Evolutionary conservation across 2,113 vertebrate genomes (phyloP).

Genomic region (Centropus unirufus): DNA sequence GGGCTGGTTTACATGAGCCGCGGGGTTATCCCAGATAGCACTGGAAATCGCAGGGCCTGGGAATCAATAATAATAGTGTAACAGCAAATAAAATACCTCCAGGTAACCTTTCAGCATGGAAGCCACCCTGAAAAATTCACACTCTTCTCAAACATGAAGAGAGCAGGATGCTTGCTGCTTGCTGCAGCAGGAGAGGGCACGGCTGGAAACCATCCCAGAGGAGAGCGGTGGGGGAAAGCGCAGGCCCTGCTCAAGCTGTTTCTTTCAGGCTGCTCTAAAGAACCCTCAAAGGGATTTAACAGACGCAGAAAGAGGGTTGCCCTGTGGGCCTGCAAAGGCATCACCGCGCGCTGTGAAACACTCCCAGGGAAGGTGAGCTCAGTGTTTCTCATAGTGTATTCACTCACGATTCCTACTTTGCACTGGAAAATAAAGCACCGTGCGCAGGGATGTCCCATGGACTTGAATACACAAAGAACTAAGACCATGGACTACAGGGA

Average conservation of each 20-base stretch:
- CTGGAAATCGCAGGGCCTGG: not conserved
- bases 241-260: no score
- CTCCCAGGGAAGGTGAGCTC: fast-evolving
- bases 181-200: not conserved
- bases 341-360: fast-evolving
- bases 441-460: fast-evolving
- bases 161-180: not conserved
- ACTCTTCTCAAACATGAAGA: not conserved
- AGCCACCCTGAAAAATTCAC: no score
- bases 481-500: fast-evolving
- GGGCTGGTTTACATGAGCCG: not conserved
- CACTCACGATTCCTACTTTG: fast-evolving
- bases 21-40: fast-evolving
- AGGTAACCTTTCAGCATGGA: not conserved
- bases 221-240: no score
- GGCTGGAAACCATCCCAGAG: no score
- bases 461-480: fast-evolving
- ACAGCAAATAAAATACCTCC: no score
- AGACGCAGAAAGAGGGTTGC: not conserved
- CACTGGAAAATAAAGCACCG: fast-evolving
- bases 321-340: not conserved
- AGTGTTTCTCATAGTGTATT: fast-evolving
- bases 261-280: no score
- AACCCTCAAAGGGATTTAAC: not conserved
- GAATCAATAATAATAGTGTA: not conserved